Percentiles rank a stretch among this genome's conserved stretches.
These are phyloP conservation scores for Gymnopithys bicolor DNA, from an alignment of 2,797 vertebrate species.

Conservation along the genomic window DNA sequence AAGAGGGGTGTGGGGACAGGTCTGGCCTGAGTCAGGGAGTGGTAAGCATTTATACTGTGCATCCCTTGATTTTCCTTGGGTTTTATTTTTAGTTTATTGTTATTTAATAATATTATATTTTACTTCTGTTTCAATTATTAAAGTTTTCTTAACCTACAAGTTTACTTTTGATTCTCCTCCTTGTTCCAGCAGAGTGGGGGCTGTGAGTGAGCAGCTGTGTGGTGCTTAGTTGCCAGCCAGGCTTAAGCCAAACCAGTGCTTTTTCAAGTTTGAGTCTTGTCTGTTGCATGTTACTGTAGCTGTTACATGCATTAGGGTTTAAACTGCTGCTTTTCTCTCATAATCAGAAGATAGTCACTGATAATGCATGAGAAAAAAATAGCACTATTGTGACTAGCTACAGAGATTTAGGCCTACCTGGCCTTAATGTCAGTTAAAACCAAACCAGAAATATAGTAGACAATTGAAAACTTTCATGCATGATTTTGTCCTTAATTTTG, in stretches of 20 bases:
- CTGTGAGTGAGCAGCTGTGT: background rate
- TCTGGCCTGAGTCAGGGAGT: background rate
- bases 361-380: background rate
- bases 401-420: background rate
- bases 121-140: background rate
- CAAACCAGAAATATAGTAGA: background rate
- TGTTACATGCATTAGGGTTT: background rate
- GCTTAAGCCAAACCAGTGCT: background rate
- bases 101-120: background rate
- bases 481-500: background rate
- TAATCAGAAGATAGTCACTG: background rate
- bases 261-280: background rate
- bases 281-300: background rate
- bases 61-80: background rate
- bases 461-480: background rate
- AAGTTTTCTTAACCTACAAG: background rate
- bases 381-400: background rate
- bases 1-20: background rate
- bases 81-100: background rate
- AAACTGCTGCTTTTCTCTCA: background rate
- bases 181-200: background rate
- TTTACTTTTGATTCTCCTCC: background rate
- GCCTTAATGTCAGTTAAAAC: background rate
- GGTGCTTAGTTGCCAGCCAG: background rate
- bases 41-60: background rate